A percentile compares a stretch with the other conserved stretches of the same genome.
These are phyloP conservation scores for human (Homo sapiens) DNA, from an alignment of 2,113 vertebrate genomes.

Conservation along the genomic window GRCh38 chr2:161322501-161323000, in stretches of 20 bases:
- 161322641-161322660: background rate
- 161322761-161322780: background rate
- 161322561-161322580: background rate
- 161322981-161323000: background rate
- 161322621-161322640: background rate
- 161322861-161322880: background rate
- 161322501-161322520: background rate
- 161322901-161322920: background rate
- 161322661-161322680: background rate
- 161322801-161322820: background rate
- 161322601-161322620: background rate
- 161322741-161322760: background rate
- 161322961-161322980: background rate
- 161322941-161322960: background rate
- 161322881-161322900: background rate
- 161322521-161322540: background rate
- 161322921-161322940: background rate
- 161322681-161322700: background rate
- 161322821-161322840: background rate
- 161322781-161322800: background rate
- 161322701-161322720: background rate
- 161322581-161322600: background rate
- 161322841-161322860: background rate
- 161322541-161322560: background rate
- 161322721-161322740: background rate